Evolutionary conservation across 2,797 vertebrate genomes (phyloP).

Genomic region (Setipinna tenuifilis): DNA sequence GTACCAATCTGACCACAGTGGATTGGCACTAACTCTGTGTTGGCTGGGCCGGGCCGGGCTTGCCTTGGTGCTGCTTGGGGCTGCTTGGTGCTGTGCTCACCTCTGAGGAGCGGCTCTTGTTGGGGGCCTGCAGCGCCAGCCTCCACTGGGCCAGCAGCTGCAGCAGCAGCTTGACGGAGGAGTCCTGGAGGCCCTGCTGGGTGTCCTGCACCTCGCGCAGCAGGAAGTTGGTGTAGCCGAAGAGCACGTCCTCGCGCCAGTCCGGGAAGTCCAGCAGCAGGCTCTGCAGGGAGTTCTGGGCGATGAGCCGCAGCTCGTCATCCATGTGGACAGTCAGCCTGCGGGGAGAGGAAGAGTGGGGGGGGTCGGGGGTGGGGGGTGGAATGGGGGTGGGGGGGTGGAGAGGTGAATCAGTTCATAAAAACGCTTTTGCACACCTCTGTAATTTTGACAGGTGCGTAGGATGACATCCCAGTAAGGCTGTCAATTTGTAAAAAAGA

Average conservation of each 20-base stretch:
- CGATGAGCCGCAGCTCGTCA: slow-evolving; percentile 95
- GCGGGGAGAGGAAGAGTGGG: slow-evolving; percentile 27
- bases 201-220: slow-evolving; percentile 94
- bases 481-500: too few relatives aligned
- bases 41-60: too few relatives aligned
- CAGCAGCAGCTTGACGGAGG: slow-evolving; percentile 93
- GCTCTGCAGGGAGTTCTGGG: slow-evolving; percentile 97
- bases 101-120: slow-evolving; percentile 75
- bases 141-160: slow-evolving; percentile 98
- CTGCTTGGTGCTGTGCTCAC: slow-evolving; percentile 51
- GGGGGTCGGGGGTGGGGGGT: not conserved
- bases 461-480: too few relatives aligned
- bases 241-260: slow-evolving; percentile 97
- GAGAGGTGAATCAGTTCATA: too few relatives aligned
- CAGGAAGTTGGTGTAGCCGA: slow-evolving; percentile 96
- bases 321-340: slow-evolving; percentile 99
- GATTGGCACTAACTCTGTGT: too few relatives aligned
- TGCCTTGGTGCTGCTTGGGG: too few relatives aligned
- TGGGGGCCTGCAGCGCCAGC: slow-evolving; percentile 86
- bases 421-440: too few relatives aligned
- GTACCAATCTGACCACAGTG: too few relatives aligned
- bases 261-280: slow-evolving; percentile 95
- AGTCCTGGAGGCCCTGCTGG: slow-evolving; percentile 92
- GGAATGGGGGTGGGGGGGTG: too few relatives aligned
- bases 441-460: too few relatives aligned